phyloP scores from a whole-genome alignment of 1,140 invertebrate species.

The Helicoverpa armigera region DNA sequence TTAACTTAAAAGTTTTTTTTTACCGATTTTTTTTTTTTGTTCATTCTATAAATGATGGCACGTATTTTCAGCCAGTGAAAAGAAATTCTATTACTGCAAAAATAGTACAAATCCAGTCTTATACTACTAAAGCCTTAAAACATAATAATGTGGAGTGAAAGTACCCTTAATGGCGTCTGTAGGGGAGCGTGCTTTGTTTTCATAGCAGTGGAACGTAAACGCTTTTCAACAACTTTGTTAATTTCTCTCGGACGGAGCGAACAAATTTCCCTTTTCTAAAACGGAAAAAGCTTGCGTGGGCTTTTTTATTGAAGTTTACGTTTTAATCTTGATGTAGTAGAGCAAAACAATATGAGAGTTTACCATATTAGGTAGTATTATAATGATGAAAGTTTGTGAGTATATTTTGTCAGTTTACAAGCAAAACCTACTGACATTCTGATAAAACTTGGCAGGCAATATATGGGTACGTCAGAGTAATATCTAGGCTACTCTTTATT shows the following conservation, averaged over 20 bases:
- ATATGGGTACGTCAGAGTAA: too few relatives aligned
- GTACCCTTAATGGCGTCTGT: background rate
- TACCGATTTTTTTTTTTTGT: too few relatives aligned
- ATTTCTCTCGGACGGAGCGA: constrained; percentile 14
- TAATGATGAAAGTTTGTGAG: too few relatives aligned
- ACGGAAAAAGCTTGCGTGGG: background rate
- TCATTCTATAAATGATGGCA: too few relatives aligned
- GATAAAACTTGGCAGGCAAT: too few relatives aligned
- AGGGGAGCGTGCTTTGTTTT: constrained; percentile 17
- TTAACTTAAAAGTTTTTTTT: too few relatives aligned
- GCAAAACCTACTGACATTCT: too few relatives aligned
- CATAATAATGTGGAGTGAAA: constrained; percentile 9
- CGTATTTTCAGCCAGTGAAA: too few relatives aligned
- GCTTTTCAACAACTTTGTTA: constrained; percentile 30
- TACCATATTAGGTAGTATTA: too few relatives aligned
- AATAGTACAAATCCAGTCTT: background rate
- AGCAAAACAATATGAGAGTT: background rate
- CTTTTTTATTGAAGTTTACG: background rate
- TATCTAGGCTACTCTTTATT: too few relatives aligned
- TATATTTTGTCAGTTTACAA: too few relatives aligned
- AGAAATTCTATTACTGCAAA: background rate
- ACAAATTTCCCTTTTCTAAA: background rate
- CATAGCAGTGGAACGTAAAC: background rate
- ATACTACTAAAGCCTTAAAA: constrained; percentile 1
- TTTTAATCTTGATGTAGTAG: background rate